These are phyloP conservation scores for Tyto alba DNA, from an alignment of 2,113 vertebrate genomes.

Conservation along the genomic window DNA sequence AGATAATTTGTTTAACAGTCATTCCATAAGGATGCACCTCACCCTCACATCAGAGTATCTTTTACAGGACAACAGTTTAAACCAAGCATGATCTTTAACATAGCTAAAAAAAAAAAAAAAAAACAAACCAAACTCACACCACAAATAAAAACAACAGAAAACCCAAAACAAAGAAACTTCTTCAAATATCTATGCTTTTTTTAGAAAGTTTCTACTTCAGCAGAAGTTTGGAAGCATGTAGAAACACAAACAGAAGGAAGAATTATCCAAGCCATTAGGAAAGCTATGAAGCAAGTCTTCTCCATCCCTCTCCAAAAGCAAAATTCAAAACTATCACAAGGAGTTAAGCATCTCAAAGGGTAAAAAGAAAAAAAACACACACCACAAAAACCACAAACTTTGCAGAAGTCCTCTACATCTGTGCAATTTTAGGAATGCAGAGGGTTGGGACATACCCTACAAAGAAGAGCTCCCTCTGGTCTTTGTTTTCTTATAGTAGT, in stretches of 20 bases:
- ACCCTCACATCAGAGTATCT: not conserved
- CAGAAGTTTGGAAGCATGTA: not conserved
- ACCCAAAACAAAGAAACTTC: not conserved
- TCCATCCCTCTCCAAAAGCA: not conserved
- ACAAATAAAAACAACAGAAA: not conserved
- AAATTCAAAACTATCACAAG: not conserved
- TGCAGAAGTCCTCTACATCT: not conserved
- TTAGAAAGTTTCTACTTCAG: not conserved
- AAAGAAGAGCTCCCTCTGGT: not conserved
- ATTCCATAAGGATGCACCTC: not conserved
- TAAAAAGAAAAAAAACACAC: too few relatives aligned
- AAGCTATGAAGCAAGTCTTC: not conserved
- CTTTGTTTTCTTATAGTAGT: not conserved
- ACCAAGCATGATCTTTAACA: not conserved
- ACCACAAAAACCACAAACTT: not conserved
- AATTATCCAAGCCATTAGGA: not conserved
- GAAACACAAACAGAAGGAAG: not conserved
- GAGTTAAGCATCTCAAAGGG: not conserved
- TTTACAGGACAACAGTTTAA: not conserved
- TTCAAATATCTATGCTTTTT: not conserved
- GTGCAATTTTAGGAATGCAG: not conserved
- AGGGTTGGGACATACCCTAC: not conserved
- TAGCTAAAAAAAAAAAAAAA: not conserved
- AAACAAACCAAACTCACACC: not conserved
- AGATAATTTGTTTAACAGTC: not conserved